These are phyloP conservation scores for Lasiurus borealis DNA, from an alignment of 2,113 vertebrate species.

Conservation along the genomic window DNA sequence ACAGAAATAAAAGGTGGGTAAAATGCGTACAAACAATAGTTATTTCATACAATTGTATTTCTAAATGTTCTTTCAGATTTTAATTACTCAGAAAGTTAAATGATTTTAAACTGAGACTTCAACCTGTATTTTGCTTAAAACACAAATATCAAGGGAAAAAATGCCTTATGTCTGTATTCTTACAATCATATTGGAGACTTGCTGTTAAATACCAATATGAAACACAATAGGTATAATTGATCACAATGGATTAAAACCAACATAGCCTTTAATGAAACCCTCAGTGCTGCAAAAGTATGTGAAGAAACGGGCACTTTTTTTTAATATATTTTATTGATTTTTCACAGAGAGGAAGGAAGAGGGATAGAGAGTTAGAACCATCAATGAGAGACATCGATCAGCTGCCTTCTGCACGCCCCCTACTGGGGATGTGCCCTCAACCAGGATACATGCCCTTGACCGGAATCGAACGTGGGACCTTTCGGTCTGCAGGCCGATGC, in stretches of 20 bases:
- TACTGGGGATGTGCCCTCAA: too few relatives aligned
- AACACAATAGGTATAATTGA: background rate
- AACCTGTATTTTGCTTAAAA: slow-evolving; percentile 43
- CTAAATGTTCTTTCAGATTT: slow-evolving; percentile 54
- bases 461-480: too few relatives aligned
- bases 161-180: background rate
- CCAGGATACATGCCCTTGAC: too few relatives aligned
- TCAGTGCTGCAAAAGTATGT: background rate
- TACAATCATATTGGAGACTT: slow-evolving; percentile 24
- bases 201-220: slow-evolving; percentile 32
- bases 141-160: slow-evolving; percentile 1
- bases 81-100: slow-evolving; percentile 43
- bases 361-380: too few relatives aligned
- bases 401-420: too few relatives aligned
- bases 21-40: slow-evolving; percentile 67
- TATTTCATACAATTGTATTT: slow-evolving; percentile 58
- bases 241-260: slow-evolving; percentile 33
- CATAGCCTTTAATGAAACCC: slow-evolving; percentile 29
- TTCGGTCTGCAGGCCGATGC: too few relatives aligned
- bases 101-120: slow-evolving; percentile 48
- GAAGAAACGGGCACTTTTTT: background rate
- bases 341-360: too few relatives aligned
- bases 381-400: too few relatives aligned
- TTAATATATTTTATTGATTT: too few relatives aligned
- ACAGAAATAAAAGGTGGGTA: slow-evolving; percentile 60